A percentile compares a stretch with the other conserved stretches of the same genome.
Evolutionary conservation across 1,140 invertebrate species (phyloP).

Genomic region (Thereuonema tuberculata): DNA sequence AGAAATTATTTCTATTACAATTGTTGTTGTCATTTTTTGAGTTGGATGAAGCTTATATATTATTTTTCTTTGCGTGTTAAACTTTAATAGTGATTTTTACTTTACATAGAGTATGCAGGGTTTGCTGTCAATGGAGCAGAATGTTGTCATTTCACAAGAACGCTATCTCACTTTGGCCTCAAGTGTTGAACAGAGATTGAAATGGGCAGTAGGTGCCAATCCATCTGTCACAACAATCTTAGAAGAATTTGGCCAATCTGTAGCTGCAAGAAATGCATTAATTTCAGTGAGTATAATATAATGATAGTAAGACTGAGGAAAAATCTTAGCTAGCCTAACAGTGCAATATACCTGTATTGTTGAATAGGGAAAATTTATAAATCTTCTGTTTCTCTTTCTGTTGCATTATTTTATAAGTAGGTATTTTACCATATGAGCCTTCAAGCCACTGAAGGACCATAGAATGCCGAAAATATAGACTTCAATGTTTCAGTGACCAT

Average conservation of each 20-base stretch:
- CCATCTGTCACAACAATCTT: slow-evolving; percentile 50
- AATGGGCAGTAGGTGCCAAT: slow-evolving; percentile 78
- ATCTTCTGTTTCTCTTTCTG: too few relatives aligned
- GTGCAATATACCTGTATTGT: neutral
- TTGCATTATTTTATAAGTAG: too few relatives aligned
- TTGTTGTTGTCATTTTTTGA: too few relatives aligned
- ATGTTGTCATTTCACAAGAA: slow-evolving; percentile 43
- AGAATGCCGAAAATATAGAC: too few relatives aligned
- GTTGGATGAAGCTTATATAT: too few relatives aligned
- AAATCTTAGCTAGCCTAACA: neutral
- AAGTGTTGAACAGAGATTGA: slow-evolving; percentile 56
- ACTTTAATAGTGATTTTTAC: neutral
- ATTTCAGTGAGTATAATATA: slow-evolving; percentile 33
- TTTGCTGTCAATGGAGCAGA: slow-evolving; percentile 42
- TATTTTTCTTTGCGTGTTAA: too few relatives aligned
- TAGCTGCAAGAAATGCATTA: slow-evolving; percentile 23
- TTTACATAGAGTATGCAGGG: slow-evolving; percentile 35
- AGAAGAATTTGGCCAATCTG: slow-evolving; percentile 30
- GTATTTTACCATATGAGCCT: too few relatives aligned
- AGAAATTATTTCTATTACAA: too few relatives aligned
- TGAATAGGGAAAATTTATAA: too few relatives aligned
- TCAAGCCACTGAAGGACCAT: too few relatives aligned
- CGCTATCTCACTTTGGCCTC: slow-evolving; percentile 48
- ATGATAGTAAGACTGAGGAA: neutral
- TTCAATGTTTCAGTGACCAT: too few relatives aligned